A percentile compares a stretch with the other conserved stretches of the same genome.
Conservation (phyloP, 1,140 invertebrate genomes). For the Drosophila varians region DNA sequence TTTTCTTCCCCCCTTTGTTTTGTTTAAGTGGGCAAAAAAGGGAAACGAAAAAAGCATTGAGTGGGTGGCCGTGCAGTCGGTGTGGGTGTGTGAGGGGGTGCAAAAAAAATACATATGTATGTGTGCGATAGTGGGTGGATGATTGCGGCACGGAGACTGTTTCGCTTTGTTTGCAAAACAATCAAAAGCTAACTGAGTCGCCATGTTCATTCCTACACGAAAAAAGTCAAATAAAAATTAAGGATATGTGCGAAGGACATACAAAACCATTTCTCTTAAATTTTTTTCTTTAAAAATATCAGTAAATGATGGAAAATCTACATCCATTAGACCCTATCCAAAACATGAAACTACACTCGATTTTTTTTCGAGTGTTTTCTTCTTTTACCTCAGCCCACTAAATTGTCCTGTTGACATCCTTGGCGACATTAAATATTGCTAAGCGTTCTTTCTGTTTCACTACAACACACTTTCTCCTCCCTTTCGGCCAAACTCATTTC, state of each 20-base stretch:
- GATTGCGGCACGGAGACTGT: slow-evolving; percentile 23
- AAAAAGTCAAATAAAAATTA: background rate
- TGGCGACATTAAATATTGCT: slow-evolving; percentile 77
- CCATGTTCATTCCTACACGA: slow-evolving; percentile 23
- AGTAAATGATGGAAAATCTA: background rate
- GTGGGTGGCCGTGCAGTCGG: too few species aligned
- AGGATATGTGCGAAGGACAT: background rate
- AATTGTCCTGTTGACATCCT: slow-evolving; percentile 43
- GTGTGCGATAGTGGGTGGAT: slow-evolving; percentile 9
- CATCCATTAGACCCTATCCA: too few species aligned
- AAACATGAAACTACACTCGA: background rate
- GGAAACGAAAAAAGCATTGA: slow-evolving; percentile 65
- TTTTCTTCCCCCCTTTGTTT: slow-evolving; percentile 55
- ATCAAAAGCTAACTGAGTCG: slow-evolving; percentile 63
- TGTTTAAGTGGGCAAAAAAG: slow-evolving; percentile 65
- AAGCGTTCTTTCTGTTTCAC: slow-evolving; percentile 54
- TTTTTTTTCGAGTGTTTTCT: background rate
- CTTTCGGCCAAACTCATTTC: slow-evolving; percentile 70
- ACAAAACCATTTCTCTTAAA: background rate
- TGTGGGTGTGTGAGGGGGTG: slow-evolving; percentile 24
- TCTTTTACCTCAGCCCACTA: background rate
- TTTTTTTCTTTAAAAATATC: background rate
- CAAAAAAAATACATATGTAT: slow-evolving; percentile 11
- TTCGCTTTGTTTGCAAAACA: slow-evolving; percentile 82
- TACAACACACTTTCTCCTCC: slow-evolving; percentile 27